Evolutionary conservation across 2,888 invertebrate species (phyloP).

Genomic region (Lacanobia wlatinum): DNA sequence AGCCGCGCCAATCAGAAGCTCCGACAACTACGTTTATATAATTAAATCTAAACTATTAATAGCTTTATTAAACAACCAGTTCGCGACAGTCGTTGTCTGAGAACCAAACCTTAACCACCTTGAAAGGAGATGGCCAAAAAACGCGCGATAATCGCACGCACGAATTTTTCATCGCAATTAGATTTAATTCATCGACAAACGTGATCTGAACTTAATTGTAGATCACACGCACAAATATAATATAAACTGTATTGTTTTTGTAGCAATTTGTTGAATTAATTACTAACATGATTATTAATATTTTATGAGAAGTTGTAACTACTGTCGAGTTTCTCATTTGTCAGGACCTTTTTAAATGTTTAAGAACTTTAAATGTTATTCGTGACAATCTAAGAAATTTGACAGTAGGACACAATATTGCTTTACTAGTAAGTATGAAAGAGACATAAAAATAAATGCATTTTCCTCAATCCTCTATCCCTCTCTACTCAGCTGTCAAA

Average conservation of each 20-base stretch:
- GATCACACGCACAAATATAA: conserved; percentile 58
- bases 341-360: background rate
- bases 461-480: no score
- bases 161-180: conserved; percentile 77
- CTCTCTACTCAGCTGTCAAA: no score
- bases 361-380: background rate
- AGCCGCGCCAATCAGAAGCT: conserved; percentile 21
- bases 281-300: conserved; percentile 36
- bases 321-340: background rate
- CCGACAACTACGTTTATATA: conserved; percentile 7
- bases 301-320: conserved; percentile 14
- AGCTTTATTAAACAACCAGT: conserved; percentile 27
- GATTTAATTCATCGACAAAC: conserved; percentile 75
- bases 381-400: no score
- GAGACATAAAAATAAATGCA: no score
- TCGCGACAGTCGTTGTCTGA: conserved; percentile 29
- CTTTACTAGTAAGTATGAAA: no score
- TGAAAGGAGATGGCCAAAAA: conserved; percentile 76
- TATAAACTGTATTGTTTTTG: conserved; percentile 54
- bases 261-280: conserved; percentile 47
- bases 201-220: conserved; percentile 67
- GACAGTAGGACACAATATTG: no score
- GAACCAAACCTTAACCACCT: conserved; percentile 66
- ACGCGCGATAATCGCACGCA: conserved; percentile 64
- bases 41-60: conserved; percentile 33